Evolutionary conservation across 1,140 invertebrate genomes (phyloP), one percentile per base, ranked within the genome.

Genomic region (Dendrolimus punctatus): DNA sequence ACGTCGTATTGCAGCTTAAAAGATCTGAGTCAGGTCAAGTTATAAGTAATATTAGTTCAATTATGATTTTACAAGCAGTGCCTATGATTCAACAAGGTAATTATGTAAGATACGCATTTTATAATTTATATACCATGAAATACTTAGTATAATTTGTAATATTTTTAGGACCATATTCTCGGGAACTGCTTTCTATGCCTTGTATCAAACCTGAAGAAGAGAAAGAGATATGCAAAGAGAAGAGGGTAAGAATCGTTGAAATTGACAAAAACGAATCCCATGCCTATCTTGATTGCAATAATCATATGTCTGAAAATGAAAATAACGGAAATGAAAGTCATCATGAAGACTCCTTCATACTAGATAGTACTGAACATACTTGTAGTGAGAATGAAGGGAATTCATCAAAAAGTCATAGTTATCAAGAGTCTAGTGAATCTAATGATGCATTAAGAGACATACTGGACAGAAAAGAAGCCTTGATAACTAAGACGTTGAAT

Each of bases 1-100:
- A 79, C 36, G 69, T 79, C 8, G 65, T 77, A 6, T 49, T 83
- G 36, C 58, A 74, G 54, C 48, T 82, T 39, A 60, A 78, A 50
- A 60, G 60, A 8, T 72, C 71, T 10, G 55, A 67, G 2, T 65
- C 69, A 1, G 66, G 71, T 6, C 59, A 75, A 39, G 53, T 76
- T 4, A 64, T 73, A 7, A 68, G 63, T 23, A 76, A 73, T 42
- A 73, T 80, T 42, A 66, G 66, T 53, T 80, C 79, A 0, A 69
- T 78, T 6, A 64, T 73, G 58, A 68, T 82, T 46, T 51, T 77
- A 39, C 60, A 75, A 61, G 57, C 64, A 36, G 47, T 59, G 4
- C 51, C 56, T 5, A 10, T 3, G 3, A 23, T 53, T n/a, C 9
- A 50, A 6, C 6, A 10, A 43, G 62, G 57, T 61, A 55, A 57